A percentile compares a stretch with the other conserved stretches of the same genome.
phyloP scores from a whole-genome alignment of 2,797 vertebrate species.

The Characodon lateralis region DNA sequence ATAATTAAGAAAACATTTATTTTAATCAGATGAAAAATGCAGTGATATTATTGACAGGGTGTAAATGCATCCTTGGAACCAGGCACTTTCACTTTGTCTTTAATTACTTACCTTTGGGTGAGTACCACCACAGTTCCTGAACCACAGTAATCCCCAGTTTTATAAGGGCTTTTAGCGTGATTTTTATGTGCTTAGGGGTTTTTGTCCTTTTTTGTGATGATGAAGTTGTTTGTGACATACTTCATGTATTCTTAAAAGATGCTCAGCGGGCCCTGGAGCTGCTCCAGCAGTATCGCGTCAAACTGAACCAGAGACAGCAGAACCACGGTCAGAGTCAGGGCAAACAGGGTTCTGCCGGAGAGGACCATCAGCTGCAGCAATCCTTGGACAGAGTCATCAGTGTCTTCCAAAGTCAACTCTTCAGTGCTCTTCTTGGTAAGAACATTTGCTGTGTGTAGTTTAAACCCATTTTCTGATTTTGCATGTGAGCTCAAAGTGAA shows the following conservation, averaged over 20 bases:
- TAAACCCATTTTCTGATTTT: neutral
- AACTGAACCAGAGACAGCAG: slow-evolving; percentile 80
- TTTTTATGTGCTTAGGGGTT: neutral
- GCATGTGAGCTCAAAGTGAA: neutral
- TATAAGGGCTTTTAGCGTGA: slow-evolving; percentile 12
- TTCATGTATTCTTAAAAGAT: slow-evolving; percentile 76
- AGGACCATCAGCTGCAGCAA: slow-evolving; percentile 88
- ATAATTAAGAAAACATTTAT: neutral
- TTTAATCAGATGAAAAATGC: neutral
- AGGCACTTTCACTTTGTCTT: neutral
- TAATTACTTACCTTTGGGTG: neutral
- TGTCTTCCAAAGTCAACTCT: slow-evolving; percentile 95
- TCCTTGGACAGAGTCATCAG: slow-evolving; percentile 93
- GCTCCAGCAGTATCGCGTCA: slow-evolving; percentile 89
- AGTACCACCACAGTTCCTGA: neutral
- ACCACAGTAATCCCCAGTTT: slow-evolving; percentile 18
- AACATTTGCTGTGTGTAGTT: neutral
- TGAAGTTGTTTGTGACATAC: neutral
- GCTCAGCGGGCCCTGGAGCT: slow-evolving; percentile 91
- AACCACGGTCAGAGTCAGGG: slow-evolving; percentile 27
- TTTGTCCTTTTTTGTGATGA: neutral
- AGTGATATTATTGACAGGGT: neutral
- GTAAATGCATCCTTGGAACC: neutral
- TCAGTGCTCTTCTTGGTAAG: slow-evolving; percentile 92
- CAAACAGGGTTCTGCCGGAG: slow-evolving; percentile 70